Percentiles rank a stretch among this genome's conserved stretches.
phyloP scores from a whole-genome alignment of 2,113 vertebrate genomes.

The Anarhynchus alexandrinus region DNA sequence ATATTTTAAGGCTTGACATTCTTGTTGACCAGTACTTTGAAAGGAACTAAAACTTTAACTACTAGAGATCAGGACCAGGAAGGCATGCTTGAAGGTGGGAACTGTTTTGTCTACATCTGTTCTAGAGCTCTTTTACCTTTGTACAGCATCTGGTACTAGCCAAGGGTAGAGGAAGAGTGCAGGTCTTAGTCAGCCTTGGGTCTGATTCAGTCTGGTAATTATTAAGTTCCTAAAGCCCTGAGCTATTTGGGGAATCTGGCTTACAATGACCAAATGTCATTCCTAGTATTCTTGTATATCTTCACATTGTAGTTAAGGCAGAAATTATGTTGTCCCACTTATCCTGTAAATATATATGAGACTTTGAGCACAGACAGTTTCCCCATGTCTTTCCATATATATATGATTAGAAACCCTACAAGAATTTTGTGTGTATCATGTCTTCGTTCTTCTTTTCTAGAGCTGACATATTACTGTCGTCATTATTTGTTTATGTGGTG shows the following conservation, averaged over 20 bases:
- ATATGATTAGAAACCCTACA: background rate
- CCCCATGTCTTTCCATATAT: fast-evolving
- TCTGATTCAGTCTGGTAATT: background rate
- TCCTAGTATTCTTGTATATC: background rate
- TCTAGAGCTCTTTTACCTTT: background rate
- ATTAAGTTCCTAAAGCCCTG: background rate
- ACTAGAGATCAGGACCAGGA: background rate
- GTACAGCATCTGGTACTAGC: background rate
- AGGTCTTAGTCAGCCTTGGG: background rate
- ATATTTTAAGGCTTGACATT: background rate
- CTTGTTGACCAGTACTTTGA: background rate
- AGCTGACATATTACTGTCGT: background rate
- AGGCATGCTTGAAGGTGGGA: background rate
- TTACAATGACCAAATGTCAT: background rate
- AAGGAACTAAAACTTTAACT: background rate
- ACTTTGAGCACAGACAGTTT: background rate
- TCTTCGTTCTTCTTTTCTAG: background rate
- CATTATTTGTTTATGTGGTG: background rate
- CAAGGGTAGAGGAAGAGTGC: background rate
- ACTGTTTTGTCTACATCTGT: background rate
- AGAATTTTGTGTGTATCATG: background rate
- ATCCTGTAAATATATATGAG: background rate
- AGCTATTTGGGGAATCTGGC: background rate
- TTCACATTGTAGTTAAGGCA: background rate
- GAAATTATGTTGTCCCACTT: background rate